These are phyloP conservation scores for Oxygymnocypris stewartii DNA, from an alignment of 2,113 vertebrate species.

Conservation along the genomic window DNA sequence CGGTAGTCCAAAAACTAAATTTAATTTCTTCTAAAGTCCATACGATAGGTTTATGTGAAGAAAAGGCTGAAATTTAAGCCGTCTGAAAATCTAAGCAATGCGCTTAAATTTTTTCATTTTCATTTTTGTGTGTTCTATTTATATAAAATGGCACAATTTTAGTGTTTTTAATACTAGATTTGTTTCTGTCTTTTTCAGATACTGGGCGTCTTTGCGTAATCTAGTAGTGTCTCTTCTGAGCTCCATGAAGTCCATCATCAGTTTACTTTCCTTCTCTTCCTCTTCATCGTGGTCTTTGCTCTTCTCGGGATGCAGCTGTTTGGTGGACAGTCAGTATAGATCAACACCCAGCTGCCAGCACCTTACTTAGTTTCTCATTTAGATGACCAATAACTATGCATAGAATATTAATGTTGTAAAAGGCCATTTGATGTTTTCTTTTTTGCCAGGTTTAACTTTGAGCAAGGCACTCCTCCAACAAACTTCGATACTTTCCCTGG, in stretches of 20 bases:
- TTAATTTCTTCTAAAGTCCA: background rate
- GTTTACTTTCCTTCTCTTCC: conserved; percentile 93
- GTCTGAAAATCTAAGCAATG: background rate
- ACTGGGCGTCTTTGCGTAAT: conserved; percentile 94
- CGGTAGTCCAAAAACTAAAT: background rate
- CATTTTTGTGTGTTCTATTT: background rate
- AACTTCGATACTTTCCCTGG: conserved; percentile 97
- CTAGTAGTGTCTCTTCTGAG: conserved; percentile 91
- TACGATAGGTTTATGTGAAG: background rate
- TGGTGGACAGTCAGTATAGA: conserved; percentile 89
- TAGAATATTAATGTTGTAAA: background rate
- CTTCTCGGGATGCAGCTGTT: conserved; percentile 96
- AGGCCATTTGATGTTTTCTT: background rate
- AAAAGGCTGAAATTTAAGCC: background rate
- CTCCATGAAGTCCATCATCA: conserved; percentile 98
- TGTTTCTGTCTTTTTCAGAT: conserved; percentile 70
- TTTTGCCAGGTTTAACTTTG: conserved; percentile 88
- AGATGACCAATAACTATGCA: background rate
- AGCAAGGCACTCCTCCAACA: conserved; percentile 85
- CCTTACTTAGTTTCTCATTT: conserved; percentile 23
- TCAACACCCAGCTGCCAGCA: background rate
- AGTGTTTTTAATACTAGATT: background rate
- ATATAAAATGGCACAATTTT: background rate
- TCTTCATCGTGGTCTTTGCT: conserved; percentile 96
- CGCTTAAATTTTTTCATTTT: background rate